Base-by-base conservation (phyloP, 1,140 invertebrate genomes). In the Microvelia longipes region DNA sequence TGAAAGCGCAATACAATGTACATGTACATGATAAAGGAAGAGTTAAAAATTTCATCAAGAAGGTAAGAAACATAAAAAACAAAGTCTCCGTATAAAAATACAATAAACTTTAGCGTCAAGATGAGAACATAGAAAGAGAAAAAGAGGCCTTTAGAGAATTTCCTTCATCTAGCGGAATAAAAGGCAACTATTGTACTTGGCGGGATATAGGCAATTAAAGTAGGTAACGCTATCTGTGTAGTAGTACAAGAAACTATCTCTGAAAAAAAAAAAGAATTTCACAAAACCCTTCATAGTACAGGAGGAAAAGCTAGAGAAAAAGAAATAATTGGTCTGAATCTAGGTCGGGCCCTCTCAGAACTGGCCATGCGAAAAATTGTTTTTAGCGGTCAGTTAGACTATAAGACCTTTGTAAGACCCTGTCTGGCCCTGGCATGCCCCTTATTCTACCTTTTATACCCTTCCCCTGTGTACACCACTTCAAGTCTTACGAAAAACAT, bases 331-430 rank as follows among this genome's bases (percentile, higher is more conserved):
- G 62, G 62, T 26, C n/a, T 13, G 62, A 64, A 64, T 64, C 62
- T 26, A 24, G 62, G 62, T 64, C 62, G 62, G 25, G 2, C 19
- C 35, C 35, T 50, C 35, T 50, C 62, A 64, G 62, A 64, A 64
- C 62, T 64, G 62, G 62, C 62, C 62, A 64, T 15, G 62, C 62
- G 62, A 64, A 64, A 64, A 64, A 64, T 64, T 64, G 62, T 64
- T 64, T 64, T 64, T 64, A 64, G 15, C 62, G 62, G 62, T 64
- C 62, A 64, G 62, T 64, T 64, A 64, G 62, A 24, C 62, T 19
- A 11, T 19, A 5, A 24, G 15, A 5, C 24, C 24, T 64, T 2
- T 64, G 19, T 11, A 19, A 5, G 5, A 5, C 5, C 35, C 19
- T 50, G 35, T 50, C 35, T 50, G 35, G 35, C 35, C 35, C 19